A percentile compares a stretch with the other conserved stretches of the same genome.
phyloP scores from a whole-genome alignment of 1,140 invertebrate species.

The Drosophila nebulosa region DNA sequence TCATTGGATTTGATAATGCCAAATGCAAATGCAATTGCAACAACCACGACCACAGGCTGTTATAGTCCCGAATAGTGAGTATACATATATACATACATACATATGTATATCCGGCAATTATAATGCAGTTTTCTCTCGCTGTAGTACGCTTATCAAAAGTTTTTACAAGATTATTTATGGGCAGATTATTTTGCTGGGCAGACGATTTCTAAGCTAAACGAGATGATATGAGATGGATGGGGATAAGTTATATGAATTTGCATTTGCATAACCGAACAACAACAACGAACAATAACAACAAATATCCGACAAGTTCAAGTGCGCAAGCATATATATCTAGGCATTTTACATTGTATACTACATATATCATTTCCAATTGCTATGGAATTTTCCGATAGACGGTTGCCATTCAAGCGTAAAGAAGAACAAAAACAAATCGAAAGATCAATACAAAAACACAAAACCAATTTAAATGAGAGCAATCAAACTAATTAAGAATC shows the following conservation, averaged over 20 bases:
- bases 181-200: too few species aligned
- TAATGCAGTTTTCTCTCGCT: not conserved
- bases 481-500: not conserved
- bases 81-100: not conserved
- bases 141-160: not conserved
- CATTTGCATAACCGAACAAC: not conserved
- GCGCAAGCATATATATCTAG: not conserved
- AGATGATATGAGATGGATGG: not conserved
- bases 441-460: conserved; percentile 19
- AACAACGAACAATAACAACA: not conserved
- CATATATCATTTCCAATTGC: not conserved
- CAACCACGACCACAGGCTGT: conserved; percentile 56
- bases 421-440: not conserved
- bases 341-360: not conserved
- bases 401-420: conserved; percentile 25
- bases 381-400: conserved; percentile 36
- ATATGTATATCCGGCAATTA: not conserved
- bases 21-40: conserved; percentile 23
- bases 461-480: conserved; percentile 41
- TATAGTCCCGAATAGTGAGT: conserved; percentile 81
- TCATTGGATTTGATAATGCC: conserved; percentile 82
- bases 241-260: conserved; percentile 4
- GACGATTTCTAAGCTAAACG: not conserved
- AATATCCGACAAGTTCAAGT: conserved; percentile 9
- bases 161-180: conserved; percentile 36